These are phyloP conservation scores for Drosophila histrio DNA, from an alignment of 2,888 invertebrate species.

Conservation along the genomic window DNA sequence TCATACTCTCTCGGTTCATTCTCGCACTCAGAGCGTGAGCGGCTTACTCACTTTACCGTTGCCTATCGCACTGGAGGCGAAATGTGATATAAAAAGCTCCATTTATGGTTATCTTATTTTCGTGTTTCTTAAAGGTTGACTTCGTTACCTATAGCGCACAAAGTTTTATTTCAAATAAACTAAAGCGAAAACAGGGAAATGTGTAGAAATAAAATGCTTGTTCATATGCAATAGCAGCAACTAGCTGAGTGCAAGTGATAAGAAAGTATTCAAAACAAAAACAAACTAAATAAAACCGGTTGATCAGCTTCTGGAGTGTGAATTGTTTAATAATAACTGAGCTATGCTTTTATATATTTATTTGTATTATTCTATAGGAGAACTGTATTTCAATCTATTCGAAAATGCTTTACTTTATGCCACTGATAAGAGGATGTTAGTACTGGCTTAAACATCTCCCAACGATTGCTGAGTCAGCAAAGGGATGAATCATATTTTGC, in stretches of 20 bases:
- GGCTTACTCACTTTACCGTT: constrained; percentile 71
- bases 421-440: neutral
- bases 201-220: neutral
- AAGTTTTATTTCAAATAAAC: neutral
- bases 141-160: constrained; percentile 15
- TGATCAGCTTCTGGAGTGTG: constrained; percentile 29
- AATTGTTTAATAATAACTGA: neutral
- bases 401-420: neutral
- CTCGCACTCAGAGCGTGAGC: constrained; percentile 13
- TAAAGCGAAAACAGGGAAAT: neutral
- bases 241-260: constrained; percentile 30
- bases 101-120: constrained; percentile 16
- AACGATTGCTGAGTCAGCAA: constrained; percentile 38
- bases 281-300: constrained; percentile 39
- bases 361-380: neutral
- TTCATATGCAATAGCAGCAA: neutral
- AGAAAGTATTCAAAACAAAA: constrained; percentile 26
- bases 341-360: neutral
- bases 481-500: constrained; percentile 34
- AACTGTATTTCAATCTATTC: neutral
- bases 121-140: neutral
- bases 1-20: constrained; percentile 4
- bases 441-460: neutral
- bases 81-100: constrained; percentile 16
- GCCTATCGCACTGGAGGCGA: constrained; percentile 12